Percentiles rank a stretch among this genome's conserved stretches.
phyloP scores from a whole-genome alignment of 2,113 vertebrate species.

The Tragelaphus strepsiceros region DNA sequence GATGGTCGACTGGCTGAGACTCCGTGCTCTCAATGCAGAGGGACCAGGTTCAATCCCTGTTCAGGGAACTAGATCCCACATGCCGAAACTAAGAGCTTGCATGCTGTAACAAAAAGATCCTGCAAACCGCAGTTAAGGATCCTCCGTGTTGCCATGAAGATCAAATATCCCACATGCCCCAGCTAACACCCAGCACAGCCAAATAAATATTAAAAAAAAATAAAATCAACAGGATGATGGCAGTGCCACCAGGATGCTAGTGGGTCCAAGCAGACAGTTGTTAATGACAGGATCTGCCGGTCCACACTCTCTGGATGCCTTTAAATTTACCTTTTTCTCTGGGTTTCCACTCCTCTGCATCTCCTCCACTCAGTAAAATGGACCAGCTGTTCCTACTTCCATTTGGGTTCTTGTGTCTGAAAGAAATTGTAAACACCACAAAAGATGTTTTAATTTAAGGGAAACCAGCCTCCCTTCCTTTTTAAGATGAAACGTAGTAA shows the following conservation, averaged over 20 bases:
- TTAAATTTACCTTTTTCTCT: neutral
- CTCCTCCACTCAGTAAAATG: neutral
- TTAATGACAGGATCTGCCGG: neutral
- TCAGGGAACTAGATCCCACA: neutral
- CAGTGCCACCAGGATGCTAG: neutral
- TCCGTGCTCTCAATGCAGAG: neutral
- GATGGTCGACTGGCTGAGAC: neutral
- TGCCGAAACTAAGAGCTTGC: neutral
- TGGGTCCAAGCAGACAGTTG: neutral
- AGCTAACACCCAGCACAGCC: neutral
- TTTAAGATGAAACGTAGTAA: conserved; percentile 48
- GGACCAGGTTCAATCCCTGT: neutral
- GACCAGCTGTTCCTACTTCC: neutral
- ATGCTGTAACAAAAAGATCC: neutral
- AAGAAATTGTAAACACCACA: neutral
- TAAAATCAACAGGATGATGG: neutral
- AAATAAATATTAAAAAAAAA: neutral
- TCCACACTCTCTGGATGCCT: neutral
- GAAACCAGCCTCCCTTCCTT: conserved; percentile 2
- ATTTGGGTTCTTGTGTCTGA: neutral
- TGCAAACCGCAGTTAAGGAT: neutral
- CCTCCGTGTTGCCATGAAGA: neutral
- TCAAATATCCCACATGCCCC: neutral
- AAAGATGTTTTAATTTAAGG: conserved; percentile 20
- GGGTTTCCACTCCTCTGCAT: neutral